Evolutionary conservation across 2,888 invertebrate species (phyloP).

Genomic region (Daptonema setosum): DNA sequence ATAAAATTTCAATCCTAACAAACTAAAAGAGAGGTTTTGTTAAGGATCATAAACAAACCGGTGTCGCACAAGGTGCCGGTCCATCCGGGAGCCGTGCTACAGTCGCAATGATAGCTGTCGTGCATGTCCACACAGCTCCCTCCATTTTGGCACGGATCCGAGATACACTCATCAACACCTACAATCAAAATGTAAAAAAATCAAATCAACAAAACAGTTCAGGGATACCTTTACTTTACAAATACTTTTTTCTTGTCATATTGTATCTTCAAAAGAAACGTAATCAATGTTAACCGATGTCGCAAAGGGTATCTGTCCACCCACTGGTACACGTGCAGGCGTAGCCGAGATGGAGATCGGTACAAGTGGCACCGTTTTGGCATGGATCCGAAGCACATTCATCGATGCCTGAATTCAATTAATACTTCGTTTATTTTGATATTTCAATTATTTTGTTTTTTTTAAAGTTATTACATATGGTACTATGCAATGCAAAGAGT

Average conservation of each 20-base stretch:
- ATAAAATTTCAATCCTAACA: too few relatives aligned
- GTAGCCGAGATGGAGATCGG: neutral
- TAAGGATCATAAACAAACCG: constrained; percentile 32
- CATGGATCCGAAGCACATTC: neutral
- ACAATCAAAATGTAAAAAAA: constrained; percentile 17
- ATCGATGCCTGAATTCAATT: neutral
- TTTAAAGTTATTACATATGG: too few relatives aligned
- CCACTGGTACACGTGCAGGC: neutral
- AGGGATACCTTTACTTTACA: neutral
- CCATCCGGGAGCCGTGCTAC: neutral
- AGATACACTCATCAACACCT: constrained; percentile 2
- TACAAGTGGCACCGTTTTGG: neutral
- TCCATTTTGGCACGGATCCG: neutral
- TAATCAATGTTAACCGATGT: too few relatives aligned
- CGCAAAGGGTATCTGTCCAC: neutral
- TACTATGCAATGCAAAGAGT: too few relatives aligned
- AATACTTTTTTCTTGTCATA: too few relatives aligned
- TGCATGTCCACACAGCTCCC: neutral
- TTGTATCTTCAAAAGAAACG: too few relatives aligned
- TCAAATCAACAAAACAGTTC: neutral
- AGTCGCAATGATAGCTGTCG: neutral
- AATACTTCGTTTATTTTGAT: too few relatives aligned
- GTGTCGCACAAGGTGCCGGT: neutral
- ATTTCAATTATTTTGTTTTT: too few relatives aligned
- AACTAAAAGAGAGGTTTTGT: too few relatives aligned